A percentile compares a stretch with the other conserved stretches of the same genome.
These are phyloP conservation scores for Gymnoscelis rufifasciata DNA, from an alignment of 2,888 invertebrate species.

Conservation along the genomic window DNA sequence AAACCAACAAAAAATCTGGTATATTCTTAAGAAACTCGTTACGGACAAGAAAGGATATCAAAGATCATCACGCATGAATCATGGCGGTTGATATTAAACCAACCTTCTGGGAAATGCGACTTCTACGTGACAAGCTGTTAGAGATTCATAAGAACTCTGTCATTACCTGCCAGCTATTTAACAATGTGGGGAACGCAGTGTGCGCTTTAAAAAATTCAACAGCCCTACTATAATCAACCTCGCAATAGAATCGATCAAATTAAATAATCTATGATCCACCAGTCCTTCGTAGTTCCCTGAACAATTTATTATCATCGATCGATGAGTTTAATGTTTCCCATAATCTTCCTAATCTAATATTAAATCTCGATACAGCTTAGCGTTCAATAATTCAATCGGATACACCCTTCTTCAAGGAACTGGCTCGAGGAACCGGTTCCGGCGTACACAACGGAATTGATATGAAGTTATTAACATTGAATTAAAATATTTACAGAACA, in stretches of 20 bases:
- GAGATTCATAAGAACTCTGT: constrained; percentile 25
- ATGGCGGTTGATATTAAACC: constrained; percentile 48
- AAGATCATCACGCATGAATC: constrained; percentile 63
- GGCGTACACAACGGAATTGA: constrained; percentile 41
- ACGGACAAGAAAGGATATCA: constrained; percentile 58
- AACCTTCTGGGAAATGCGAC: constrained; percentile 60
- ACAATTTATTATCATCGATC: constrained; percentile 25
- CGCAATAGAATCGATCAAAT: constrained; percentile 43
- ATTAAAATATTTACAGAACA: constrained; percentile 64
- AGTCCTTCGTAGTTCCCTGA: constrained; percentile 26
- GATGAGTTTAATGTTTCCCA: constrained; percentile 28
- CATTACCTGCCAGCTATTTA: constrained; percentile 33
- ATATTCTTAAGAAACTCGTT: constrained; percentile 41
- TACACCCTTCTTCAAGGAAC: constrained; percentile 34
- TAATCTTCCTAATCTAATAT: constrained; percentile 41
- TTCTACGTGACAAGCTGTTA: constrained; percentile 35
- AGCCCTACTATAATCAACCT: constrained; percentile 34
- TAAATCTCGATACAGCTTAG: constrained; percentile 41
- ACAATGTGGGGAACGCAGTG: constrained; percentile 31
- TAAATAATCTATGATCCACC: constrained; percentile 41
- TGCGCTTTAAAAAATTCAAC: constrained; percentile 43
- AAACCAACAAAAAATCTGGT: constrained; percentile 27
- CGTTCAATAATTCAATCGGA: constrained; percentile 51
- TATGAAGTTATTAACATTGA: constrained; percentile 66
- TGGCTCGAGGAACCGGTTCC: constrained; percentile 45